A percentile compares a stretch with the other conserved stretches of the same genome.
Evolutionary conservation across 2,113 vertebrate genomes (phyloP).

Genomic region (Pteronura brasiliensis): DNA sequence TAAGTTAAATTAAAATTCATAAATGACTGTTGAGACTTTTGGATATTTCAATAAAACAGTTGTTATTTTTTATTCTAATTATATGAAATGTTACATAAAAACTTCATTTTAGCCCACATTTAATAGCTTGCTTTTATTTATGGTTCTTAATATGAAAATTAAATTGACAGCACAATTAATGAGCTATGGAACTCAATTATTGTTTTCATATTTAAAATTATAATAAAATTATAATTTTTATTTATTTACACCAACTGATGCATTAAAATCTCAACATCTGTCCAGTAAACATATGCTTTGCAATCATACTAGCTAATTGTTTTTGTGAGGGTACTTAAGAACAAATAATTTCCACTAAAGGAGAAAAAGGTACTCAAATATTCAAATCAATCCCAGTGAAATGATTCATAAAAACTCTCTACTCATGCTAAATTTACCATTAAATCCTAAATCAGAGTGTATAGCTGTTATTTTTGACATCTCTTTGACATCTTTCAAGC

Average conservation of each 20-base stretch:
- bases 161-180: neutral
- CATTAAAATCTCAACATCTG: neutral
- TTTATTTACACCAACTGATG: neutral
- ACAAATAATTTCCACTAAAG: neutral
- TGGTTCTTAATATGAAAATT: neutral
- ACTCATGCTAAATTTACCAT: neutral
- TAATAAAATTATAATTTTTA: slow-evolving; percentile 5
- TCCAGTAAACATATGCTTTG: neutral
- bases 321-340: neutral
- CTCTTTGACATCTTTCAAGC: neutral
- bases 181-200: neutral
- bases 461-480: neutral
- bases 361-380: slow-evolving; percentile 18
- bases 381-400: neutral
- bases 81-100: neutral
- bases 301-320: neutral
- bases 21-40: neutral
- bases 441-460: neutral
- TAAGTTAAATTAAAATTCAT: neutral
- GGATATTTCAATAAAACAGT: neutral
- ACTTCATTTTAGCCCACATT: neutral
- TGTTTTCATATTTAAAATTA: neutral
- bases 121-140: neutral
- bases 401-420: neutral
- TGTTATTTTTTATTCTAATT: neutral